phyloP scores from a whole-genome alignment of 2,888 invertebrate species.

The Pollenia griseotomentosa region DNA sequence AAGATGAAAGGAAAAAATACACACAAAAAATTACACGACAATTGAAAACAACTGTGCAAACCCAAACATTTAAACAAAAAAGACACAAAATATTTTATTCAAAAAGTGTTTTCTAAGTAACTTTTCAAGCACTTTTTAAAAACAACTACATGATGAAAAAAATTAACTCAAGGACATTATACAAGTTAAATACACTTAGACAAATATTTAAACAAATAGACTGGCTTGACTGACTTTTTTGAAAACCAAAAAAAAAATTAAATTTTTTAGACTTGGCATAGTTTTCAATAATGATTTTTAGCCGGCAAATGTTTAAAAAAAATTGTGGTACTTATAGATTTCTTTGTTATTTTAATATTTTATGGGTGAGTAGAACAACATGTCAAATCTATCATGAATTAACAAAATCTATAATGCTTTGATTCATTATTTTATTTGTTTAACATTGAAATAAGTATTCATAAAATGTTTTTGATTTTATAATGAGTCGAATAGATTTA shows the following conservation, averaged over 20 bases:
- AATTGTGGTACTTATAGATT: background rate
- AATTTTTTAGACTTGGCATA: slow-evolving; percentile 57
- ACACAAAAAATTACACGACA: slow-evolving; percentile 28
- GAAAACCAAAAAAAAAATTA: background rate
- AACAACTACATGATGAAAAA: slow-evolving; percentile 1
- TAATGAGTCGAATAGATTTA: too few relatives aligned
- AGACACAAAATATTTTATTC: slow-evolving; percentile 43
- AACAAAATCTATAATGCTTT: too few relatives aligned
- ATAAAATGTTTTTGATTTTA: background rate
- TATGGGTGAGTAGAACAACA: too few relatives aligned
- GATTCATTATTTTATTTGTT: too few relatives aligned
- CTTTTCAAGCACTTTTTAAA: slow-evolving; percentile 50
- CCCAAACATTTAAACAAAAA: background rate
- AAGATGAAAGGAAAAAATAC: slow-evolving; percentile 28
- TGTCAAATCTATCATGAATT: too few relatives aligned
- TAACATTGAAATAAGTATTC: background rate
- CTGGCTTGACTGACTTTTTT: background rate
- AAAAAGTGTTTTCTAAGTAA: slow-evolving; percentile 51
- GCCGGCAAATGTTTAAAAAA: slow-evolving; percentile 14
- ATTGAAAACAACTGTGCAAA: slow-evolving; percentile 37
- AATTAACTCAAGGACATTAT: slow-evolving; percentile 58
- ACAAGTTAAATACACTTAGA: slow-evolving; percentile 28
- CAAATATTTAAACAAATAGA: slow-evolving; percentile 39
- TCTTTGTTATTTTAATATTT: background rate
- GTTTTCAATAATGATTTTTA: slow-evolving; percentile 38